These are phyloP conservation scores for Papilio polyxenes DNA, from an alignment of 1,140 invertebrate genomes.

Conservation along the genomic window DNA sequence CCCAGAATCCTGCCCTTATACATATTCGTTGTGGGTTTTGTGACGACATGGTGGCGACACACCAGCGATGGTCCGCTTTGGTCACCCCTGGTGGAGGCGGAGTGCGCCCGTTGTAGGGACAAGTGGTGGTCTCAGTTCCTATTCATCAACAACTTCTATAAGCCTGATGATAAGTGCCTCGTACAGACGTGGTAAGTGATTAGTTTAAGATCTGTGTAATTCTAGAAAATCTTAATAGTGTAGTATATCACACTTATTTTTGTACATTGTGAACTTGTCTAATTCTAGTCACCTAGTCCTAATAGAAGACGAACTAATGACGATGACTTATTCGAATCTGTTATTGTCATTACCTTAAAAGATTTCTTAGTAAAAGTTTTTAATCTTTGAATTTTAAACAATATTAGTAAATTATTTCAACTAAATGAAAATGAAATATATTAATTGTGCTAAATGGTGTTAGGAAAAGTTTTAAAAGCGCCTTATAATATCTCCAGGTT, in stretches of 20 bases:
- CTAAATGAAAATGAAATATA: too few relatives aligned
- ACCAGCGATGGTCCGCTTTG: slow-evolving; percentile 57
- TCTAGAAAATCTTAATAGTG: too few relatives aligned
- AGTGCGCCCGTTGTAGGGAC: slow-evolving; percentile 76
- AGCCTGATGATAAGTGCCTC: slow-evolving; percentile 66
- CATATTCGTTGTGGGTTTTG: slow-evolving; percentile 56
- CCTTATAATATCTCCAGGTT: slow-evolving; percentile 60
- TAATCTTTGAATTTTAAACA: too few relatives aligned
- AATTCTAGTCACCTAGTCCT: too few relatives aligned
- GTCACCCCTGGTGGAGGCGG: slow-evolving; percentile 52
- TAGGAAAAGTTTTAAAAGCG: background rate
- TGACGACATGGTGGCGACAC: slow-evolving; percentile 57
- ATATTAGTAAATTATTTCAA: too few relatives aligned
- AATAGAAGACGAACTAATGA: too few relatives aligned
- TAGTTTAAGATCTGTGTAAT: background rate
- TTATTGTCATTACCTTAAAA: too few relatives aligned
- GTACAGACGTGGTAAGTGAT: slow-evolving; percentile 73
- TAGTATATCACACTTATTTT: too few relatives aligned
- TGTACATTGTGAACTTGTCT: too few relatives aligned
- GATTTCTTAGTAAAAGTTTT: too few relatives aligned
- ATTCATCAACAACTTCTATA: slow-evolving; percentile 83
- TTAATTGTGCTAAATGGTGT: background rate
- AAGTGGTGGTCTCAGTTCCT: slow-evolving; percentile 86
- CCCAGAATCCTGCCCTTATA: slow-evolving; percentile 62
- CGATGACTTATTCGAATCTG: too few relatives aligned